These are phyloP conservation scores for Hydrocynus forskahlii DNA, from an alignment of 2,797 vertebrate genomes.

Conservation along the genomic window DNA sequence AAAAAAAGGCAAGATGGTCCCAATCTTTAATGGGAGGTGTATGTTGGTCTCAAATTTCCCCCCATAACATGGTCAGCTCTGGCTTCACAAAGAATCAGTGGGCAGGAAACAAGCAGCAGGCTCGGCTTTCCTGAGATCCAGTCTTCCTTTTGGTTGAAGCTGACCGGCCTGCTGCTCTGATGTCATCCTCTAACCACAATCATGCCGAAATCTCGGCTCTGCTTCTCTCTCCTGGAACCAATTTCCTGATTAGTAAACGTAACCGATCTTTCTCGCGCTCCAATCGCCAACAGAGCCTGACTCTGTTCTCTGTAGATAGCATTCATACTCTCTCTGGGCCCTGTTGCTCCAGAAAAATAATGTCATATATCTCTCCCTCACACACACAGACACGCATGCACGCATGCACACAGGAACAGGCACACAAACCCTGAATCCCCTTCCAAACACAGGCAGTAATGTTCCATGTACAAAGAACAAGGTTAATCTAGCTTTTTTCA, in stretches of 20 bases:
- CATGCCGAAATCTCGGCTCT: conserved; percentile 6
- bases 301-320: conserved; percentile 34
- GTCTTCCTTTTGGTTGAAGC: neutral
- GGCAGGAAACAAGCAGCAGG: neutral
- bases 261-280: conserved; percentile 14
- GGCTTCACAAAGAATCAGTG: neutral
- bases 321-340: neutral
- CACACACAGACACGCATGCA: neutral
- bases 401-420: conserved; percentile 4
- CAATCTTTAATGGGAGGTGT: neutral
- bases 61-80: neutral
- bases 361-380: conserved; percentile 11
- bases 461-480: neutral
- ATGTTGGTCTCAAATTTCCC: neutral
- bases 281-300: conserved; percentile 29
- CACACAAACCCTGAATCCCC: neutral
- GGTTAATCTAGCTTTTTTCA: conserved; percentile 11
- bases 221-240: conserved; percentile 18
- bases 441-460: conserved; percentile 12
- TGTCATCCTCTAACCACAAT: conserved; percentile 29
- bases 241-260: conserved; percentile 31
- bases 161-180: conserved; percentile 13
- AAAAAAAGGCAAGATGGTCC: neutral
- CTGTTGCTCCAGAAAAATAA: conserved; percentile 39
- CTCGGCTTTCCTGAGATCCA: neutral